Evolutionary conservation across 2,888 invertebrate genomes (phyloP), one percentile per base, ranked within the genome.

Genomic region (Hedychridium roseum): DNA sequence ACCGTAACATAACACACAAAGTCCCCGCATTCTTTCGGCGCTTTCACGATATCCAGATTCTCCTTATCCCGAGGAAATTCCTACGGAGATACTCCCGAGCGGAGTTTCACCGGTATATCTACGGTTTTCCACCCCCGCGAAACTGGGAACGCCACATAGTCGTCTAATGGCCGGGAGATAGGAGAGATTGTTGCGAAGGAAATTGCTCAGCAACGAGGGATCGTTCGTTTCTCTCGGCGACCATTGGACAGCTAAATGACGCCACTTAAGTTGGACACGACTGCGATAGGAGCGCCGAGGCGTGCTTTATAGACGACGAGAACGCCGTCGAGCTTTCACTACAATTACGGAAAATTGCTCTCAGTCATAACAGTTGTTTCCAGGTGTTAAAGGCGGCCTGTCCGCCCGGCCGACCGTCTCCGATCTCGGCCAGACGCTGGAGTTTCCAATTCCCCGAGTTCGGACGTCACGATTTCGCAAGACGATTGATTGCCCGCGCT

Each of bases 261-360:
- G 63, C 68, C 67, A 70, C 70, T 74, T 71, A 70, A 49, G 58
- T 54, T 45, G 51, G 62, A 61, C 57, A 39, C 43, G 39, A 39
- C 31, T 31, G n/a, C 47, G 43, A 34, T 44, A 30, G 38, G 34
- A 18, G 39, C 20, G 37, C 28, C 43, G 20, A 32, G 43, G 52
- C n/a, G 37, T 54, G 34, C 28, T 34, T 51, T 41, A 35, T 41
- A 51, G 35, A 38, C 42, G 27, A 20, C 46, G 23, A 44, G 60
- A n/a, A 43, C 39, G 52, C 45, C 55, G 49, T 54, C 54, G 57
- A 69, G 71, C 74, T 76, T 77, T 77, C 73, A 70, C 75, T 70
- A 70, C 68, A 71, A 73, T 76, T 76, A 73, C 66, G 70, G 70
- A 66, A 75, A 76, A 76, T 77, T 74, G 70, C 68, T 58, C 61